Evolutionary conservation across 2,797 vertebrate species (phyloP).

Genomic region (Vireo griseus): DNA sequence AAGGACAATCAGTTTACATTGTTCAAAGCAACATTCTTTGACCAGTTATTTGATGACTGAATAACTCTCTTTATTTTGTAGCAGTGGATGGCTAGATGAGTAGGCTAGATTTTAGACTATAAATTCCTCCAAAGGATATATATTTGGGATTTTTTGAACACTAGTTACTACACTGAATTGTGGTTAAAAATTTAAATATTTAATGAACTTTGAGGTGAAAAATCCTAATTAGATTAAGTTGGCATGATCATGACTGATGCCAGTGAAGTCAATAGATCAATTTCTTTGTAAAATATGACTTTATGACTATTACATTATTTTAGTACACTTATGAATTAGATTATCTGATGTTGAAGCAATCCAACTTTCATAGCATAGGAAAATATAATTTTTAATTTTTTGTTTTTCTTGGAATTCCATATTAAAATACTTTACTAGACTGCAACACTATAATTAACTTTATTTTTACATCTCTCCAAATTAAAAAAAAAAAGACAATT

Average conservation of each 20-base stretch:
- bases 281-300: background rate
- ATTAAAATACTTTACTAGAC: background rate
- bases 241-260: background rate
- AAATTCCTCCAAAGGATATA: background rate
- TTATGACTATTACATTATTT: background rate
- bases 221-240: background rate
- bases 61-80: background rate
- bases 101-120: background rate
- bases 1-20: conserved; percentile 9
- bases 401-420: background rate
- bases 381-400: background rate
- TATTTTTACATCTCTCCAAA: background rate
- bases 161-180: background rate
- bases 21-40: background rate
- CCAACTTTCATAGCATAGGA: background rate
- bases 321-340: background rate
- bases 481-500: background rate
- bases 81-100: background rate
- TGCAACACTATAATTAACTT: background rate
- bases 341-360: background rate
- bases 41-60: background rate
- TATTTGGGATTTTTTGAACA: background rate
- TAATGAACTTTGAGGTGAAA: background rate
- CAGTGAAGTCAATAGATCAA: background rate
- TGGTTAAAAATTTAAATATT: background rate